Evolutionary conservation across 1,140 invertebrate genomes (phyloP).

Genomic region (Danaus melanippus): DNA sequence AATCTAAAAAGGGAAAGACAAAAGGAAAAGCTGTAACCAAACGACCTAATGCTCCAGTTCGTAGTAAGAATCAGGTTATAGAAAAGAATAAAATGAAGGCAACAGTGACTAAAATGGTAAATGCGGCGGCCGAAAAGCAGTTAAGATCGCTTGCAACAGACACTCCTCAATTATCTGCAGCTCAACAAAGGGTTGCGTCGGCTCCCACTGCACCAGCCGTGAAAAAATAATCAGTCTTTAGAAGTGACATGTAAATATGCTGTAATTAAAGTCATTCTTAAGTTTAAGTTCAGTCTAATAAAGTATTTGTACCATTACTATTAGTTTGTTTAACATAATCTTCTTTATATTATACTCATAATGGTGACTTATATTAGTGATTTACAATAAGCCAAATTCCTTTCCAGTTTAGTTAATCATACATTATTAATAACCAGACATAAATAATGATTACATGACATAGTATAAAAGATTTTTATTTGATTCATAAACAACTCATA

Average conservation of each 20-base stretch:
- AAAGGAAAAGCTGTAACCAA: slow-evolving; percentile 60
- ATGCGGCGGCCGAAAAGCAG: slow-evolving; percentile 57
- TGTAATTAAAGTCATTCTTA: background rate
- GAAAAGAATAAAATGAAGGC: slow-evolving; percentile 58
- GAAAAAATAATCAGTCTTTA: slow-evolving; percentile 23
- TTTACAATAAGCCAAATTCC: too few relatives aligned
- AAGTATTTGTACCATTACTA: background rate
- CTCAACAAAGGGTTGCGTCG: slow-evolving; percentile 46
- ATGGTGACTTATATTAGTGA: too few relatives aligned
- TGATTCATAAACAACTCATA: too few relatives aligned
- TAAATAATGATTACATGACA: too few relatives aligned
- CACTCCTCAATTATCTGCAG: slow-evolving; percentile 48
- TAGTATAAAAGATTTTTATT: too few relatives aligned
- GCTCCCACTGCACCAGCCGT: slow-evolving; percentile 54
- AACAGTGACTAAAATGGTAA: slow-evolving; percentile 63
- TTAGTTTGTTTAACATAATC: background rate
- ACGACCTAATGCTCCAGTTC: slow-evolving; percentile 50
- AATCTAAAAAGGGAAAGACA: slow-evolving; percentile 38
- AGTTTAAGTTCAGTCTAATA: background rate
- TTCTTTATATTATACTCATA: too few relatives aligned
- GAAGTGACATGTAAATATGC: slow-evolving; percentile 4
- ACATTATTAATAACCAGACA: too few relatives aligned
- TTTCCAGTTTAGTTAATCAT: too few relatives aligned
- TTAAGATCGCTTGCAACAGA: slow-evolving; percentile 48
- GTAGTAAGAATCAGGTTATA: slow-evolving; percentile 38